phyloP scores from a whole-genome alignment of 2,888 invertebrate genomes.

The Apamea sordens region DNA sequence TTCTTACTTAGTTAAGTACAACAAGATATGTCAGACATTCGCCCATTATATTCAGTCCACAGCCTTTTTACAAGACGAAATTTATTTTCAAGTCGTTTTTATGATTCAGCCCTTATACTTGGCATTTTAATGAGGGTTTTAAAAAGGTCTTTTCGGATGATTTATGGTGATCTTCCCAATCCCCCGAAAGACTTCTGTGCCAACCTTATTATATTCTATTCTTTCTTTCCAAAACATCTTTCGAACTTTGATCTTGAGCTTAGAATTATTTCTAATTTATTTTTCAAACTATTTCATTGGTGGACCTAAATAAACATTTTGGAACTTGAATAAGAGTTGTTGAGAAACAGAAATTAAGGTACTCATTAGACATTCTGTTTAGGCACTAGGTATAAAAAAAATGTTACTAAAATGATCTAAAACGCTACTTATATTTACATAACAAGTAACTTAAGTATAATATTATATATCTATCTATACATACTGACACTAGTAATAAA shows the following conservation, averaged over 20 bases:
- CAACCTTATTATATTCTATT: slow-evolving; percentile 69
- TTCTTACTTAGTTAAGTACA: slow-evolving; percentile 20
- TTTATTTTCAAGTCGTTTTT: slow-evolving; percentile 74
- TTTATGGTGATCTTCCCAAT: slow-evolving; percentile 82
- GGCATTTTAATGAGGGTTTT: slow-evolving; percentile 83
- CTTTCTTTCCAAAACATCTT: slow-evolving; percentile 34
- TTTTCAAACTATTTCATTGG: slow-evolving; percentile 24
- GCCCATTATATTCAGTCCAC: slow-evolving; percentile 38
- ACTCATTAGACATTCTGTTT: slow-evolving; percentile 8
- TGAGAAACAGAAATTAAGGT: slow-evolving; percentile 10
- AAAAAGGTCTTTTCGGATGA: slow-evolving; percentile 77
- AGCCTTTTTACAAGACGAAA: slow-evolving; percentile 54
- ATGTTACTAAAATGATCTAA: background rate
- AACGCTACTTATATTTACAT: background rate
- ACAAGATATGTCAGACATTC: slow-evolving; percentile 21
- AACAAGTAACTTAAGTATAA: background rate
- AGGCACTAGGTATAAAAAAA: background rate
- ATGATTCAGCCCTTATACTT: slow-evolving; percentile 77
- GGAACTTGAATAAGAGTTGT: slow-evolving; percentile 18
- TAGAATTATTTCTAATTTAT: slow-evolving; percentile 14
- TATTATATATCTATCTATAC: too few relatives aligned
- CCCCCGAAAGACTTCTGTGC: slow-evolving; percentile 72
- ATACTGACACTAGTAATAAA: background rate
- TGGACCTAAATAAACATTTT: slow-evolving; percentile 9
- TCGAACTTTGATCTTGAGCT: slow-evolving; percentile 39